A percentile compares a stretch with the other conserved stretches of the same genome.
Conservation (phyloP, 35 echinoderm and acorn worm species). For the Ophioderma brevispina region DNA sequence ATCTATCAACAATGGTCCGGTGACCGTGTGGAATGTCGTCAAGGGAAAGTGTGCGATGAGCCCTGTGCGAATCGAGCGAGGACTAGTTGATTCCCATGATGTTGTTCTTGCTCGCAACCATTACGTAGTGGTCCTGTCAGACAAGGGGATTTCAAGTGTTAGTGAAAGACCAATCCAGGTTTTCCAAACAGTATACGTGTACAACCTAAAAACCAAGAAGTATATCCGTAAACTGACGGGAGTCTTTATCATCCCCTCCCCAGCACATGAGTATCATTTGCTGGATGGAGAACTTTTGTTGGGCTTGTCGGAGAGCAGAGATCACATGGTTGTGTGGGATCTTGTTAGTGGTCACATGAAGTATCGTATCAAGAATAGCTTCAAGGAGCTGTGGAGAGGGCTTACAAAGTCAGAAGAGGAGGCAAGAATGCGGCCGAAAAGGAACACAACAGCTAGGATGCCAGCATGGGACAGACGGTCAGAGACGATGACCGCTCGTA, state of each 20-base stretch:
- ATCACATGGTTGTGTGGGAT: conserved; percentile 92
- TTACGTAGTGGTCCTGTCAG: conserved; percentile 75
- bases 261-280: conserved; percentile 81
- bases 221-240: conserved; percentile 83
- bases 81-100: conserved; percentile 75
- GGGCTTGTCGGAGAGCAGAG: conserved; percentile 89
- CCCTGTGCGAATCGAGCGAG: conserved; percentile 85
- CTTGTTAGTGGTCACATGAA: conserved; percentile 87
- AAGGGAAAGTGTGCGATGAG: conserved; percentile 86
- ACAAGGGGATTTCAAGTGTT: conserved; percentile 72
- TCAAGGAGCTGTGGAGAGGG: conserved; percentile 55
- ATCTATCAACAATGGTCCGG: conserved; percentile 75
- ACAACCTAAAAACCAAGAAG: conserved; percentile 91
- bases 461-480: conserved; percentile 91
- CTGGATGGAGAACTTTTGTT: conserved; percentile 87
- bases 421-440: conserved; percentile 25
- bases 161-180: conserved; percentile 75
- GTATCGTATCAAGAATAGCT: conserved; percentile 83
- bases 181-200: conserved; percentile 88
- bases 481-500: conserved; percentile 61
- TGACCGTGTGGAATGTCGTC: conserved; percentile 96
- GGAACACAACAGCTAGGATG: conserved; percentile 79
- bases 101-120: conserved; percentile 80
- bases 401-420: conserved; percentile 62
- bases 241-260: conserved; percentile 91